Evolutionary conservation across 2,888 invertebrate species (phyloP), one percentile per base, ranked within the genome.

Genomic region (Thysanoteuthis rhombus): DNA sequence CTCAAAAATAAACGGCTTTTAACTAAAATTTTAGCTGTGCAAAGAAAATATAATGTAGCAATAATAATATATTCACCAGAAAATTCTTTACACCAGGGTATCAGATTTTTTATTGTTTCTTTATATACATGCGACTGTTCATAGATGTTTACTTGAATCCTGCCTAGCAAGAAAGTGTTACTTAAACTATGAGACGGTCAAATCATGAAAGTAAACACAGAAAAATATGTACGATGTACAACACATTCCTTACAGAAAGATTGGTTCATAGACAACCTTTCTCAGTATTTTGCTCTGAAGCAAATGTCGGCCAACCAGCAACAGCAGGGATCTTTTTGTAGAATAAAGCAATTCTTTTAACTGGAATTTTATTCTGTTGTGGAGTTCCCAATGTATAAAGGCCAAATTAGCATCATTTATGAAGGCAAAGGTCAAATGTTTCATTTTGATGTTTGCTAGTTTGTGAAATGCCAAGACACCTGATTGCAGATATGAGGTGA

Each of bases 281-380:
- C 75, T 75, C n/a, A 75, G n/a, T 36, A 75, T 75, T 75, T 75
- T 75, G 75, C 75, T 75, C n/a, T 12, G 16, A 75, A 75, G 75
- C n/a, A 75, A 75, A 75, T 75, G 75, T 75, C 75, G 75, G 36
- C n/a, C 75, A n/a, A 75, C 75, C 75, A 75, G 36, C 75, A 75
- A 75, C 75, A 75, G 36, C 75, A n/a, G n/a, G 75, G n/a, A 75
- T 75, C n/a, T 75, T 75, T 75, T n/a, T n/a, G 16, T 4, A 75
- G n/a, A 75, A 75, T n/a, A 75, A 75, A 75, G 75, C n/a, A 75
- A 75, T 75, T 75, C 75, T 75, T 75, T 75, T n/a, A 75, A 75
- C 75, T 75, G 75, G 75, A 75, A 75, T 75, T 75, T 75, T 75
- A 75, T 75, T 75, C 75, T 75, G 75, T 75, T 75, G n/a, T 75